Percentiles rank a stretch among this genome's conserved stretches.
Conservation (phyloP, 2,888 invertebrate genomes). For the Ormyrus nitidulus region DNA sequence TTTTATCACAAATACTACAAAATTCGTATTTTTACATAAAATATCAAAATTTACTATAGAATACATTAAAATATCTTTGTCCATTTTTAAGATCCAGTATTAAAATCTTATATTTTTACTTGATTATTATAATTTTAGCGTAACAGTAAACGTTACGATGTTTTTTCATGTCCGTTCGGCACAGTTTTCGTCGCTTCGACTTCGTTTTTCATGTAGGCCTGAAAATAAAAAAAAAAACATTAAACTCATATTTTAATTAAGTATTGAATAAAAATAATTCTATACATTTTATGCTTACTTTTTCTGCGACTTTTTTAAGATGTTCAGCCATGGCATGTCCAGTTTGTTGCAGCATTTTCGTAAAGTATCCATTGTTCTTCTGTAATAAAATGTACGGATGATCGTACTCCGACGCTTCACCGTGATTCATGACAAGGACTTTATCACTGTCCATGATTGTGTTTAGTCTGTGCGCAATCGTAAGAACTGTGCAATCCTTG, state of each 20-base stretch:
- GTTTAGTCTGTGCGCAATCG: conserved; percentile 93
- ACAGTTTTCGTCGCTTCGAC: too few species aligned
- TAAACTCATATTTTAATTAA: background rate
- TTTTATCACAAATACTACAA: conserved; percentile 20
- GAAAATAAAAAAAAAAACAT: conserved; percentile 7
- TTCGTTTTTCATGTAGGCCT: conserved; percentile 14
- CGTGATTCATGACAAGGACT: conserved; percentile 91
- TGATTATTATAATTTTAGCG: too few species aligned
- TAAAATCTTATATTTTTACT: too few species aligned
- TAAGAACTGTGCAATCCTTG: conserved; percentile 88
- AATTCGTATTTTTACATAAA: conserved; percentile 1
- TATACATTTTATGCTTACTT: conserved; percentile 30
- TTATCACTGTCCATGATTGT: conserved; percentile 96
- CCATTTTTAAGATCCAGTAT: background rate
- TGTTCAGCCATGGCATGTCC: conserved; percentile 45
- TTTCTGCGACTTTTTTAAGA: conserved; percentile 44
- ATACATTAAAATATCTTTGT: background rate
- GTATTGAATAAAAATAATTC: background rate
- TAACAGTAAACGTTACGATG: too few species aligned
- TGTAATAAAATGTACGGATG: conserved; percentile 82
- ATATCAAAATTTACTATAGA: conserved; percentile 49
- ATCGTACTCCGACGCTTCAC: conserved; percentile 84
- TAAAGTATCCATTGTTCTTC: conserved; percentile 80
- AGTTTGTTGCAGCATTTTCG: conserved; percentile 79
- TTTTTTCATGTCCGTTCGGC: too few species aligned